Evolutionary conservation across 2,113 vertebrate species (phyloP).

Genomic region (Edolisoma coerulescens): DNA sequence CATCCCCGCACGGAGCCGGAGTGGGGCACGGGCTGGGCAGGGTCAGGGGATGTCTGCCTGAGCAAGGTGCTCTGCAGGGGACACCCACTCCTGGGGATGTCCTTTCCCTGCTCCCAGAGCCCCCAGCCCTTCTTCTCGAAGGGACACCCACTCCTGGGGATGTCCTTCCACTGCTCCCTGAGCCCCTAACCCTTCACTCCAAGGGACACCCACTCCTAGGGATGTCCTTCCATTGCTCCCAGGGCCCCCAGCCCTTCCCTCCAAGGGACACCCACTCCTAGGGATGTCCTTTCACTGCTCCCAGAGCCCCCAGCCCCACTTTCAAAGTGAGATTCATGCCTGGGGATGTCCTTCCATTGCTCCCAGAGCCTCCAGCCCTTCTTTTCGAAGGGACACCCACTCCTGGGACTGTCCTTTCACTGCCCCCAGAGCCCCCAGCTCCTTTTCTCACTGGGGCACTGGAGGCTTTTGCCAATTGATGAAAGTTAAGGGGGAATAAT

Average conservation of each 20-base stretch:
- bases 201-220: neutral
- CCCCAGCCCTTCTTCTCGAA: neutral
- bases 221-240: neutral
- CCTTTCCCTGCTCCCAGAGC: neutral
- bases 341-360: neutral
- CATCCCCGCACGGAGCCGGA: constrained; percentile 51
- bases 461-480: constrained; percentile 30
- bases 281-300: neutral
- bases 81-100: neutral
- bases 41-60: constrained; percentile 27
- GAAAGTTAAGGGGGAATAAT: neutral
- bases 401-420: neutral
- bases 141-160: neutral
- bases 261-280: neutral
- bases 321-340: accelerated
- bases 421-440: constrained; percentile 17
- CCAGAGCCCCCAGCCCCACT: neutral
- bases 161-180: constrained; percentile 32
- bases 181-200: neutral
- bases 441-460: neutral
- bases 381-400: accelerated
- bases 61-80: neutral
- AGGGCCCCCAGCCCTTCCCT: neutral
- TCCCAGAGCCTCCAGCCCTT: neutral
- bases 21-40: constrained; percentile 42